Evolutionary conservation across 2,797 vertebrate genomes (phyloP).

Genomic region (Takifugu ocellatus): DNA sequence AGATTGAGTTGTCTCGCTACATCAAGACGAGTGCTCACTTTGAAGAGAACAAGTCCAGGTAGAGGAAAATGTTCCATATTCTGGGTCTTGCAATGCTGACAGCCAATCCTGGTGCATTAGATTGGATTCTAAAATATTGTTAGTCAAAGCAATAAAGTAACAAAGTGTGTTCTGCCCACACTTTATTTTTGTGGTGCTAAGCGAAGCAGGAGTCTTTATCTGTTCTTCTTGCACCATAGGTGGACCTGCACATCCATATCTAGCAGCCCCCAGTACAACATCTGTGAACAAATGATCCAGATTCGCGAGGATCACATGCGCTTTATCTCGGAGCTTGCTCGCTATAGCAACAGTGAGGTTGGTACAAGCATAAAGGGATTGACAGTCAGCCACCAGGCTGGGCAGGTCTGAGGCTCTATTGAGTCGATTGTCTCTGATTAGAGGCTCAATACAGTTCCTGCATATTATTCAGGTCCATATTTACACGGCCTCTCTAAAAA

Average conservation of each 20-base stretch:
- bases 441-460: too few species aligned
- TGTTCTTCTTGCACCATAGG: conserved; percentile 52
- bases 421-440: conserved; percentile 24
- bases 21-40: conserved; percentile 98
- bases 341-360: conserved; percentile 98
- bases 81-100: too few species aligned
- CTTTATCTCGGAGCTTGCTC: conserved; percentile 98
- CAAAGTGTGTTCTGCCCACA: neutral
- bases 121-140: too few species aligned
- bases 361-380: conserved; percentile 12
- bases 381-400: neutral
- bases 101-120: too few species aligned
- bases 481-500: too few species aligned
- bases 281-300: conserved; percentile 99
- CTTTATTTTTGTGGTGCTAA: neutral
- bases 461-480: too few species aligned
- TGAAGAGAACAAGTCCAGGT: conserved; percentile 98
- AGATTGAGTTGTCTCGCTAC: conserved; percentile 96
- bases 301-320: conserved; percentile 99
- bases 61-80: conserved; percentile 20
- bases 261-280: conserved; percentile 98
- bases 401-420: too few species aligned
- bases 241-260: conserved; percentile 93
- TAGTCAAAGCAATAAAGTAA: too few species aligned
- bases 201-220: neutral